Evolutionary conservation across 2,888 invertebrate genomes (phyloP), one percentile per base, ranked within the genome.

Genomic region (Biston betularia): DNA sequence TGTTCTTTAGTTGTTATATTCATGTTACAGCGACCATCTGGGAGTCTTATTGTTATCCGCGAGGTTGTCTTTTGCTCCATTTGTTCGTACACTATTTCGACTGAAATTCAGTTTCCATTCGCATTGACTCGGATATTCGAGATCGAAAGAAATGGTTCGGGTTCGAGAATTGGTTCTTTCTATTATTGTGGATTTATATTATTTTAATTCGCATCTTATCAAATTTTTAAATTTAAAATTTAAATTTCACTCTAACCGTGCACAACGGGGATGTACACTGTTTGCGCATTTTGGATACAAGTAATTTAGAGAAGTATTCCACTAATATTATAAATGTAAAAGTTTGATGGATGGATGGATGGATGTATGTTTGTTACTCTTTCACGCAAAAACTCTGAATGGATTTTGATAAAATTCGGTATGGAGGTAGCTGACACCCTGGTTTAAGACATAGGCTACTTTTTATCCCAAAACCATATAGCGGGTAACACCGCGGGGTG

Each of bases 1-100:
- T 84, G 89, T 88, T 93, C 92, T 92, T 92, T 91, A 92, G 92
- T 92, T 91, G 92, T 91, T 92, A 93, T 89, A 92, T 92, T 89
- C 91, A 90, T 89, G 90, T 89, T 88, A 89, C 85, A 84, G 83
- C 83, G 82, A 81, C 81, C 86, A 82, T 81, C 88, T 84, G 83
- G 83, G 82, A 86, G 83, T 83, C 86, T 87, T 89, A 91, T 93
- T 92, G 91, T 90, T 84, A 84, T 83, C 81, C 80, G 79, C 82
- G 40, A 81, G 83, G 86, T 83, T 81, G 82, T 78, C 83, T 84
- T 89, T 85, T 85, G 83, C 81, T 83, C 80, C 80, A 84, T 87
- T 86, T 83, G 73, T 76, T 77, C 76, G 68, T 76, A 78, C 79
- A 72, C 70, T 68, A 49, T 63, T 69, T 34, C 62, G 45, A 50